phyloP scores from a whole-genome alignment of 2,888 invertebrate genomes.

The Eilema griseolum region DNA sequence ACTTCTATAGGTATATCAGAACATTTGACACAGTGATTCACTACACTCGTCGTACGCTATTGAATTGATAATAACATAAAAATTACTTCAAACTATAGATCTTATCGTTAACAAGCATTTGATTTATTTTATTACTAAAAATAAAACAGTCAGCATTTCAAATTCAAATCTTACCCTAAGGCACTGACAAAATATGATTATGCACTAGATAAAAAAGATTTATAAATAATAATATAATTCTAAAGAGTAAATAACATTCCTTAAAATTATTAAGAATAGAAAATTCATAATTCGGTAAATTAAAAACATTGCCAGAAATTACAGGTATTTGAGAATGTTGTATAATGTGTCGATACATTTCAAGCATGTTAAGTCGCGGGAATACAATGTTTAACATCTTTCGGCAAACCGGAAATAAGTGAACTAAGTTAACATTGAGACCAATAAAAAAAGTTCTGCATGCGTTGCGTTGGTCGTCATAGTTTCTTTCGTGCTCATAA shows the following conservation, averaged over 20 bases:
- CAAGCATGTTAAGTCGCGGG: not conserved
- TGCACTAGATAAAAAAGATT: conserved; percentile 73
- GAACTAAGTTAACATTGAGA: not conserved
- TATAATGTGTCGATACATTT: conserved; percentile 14
- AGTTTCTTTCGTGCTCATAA: not conserved
- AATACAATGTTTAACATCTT: not conserved
- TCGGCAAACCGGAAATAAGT: not conserved
- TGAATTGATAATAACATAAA: conserved; percentile 54
- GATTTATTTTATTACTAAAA: conserved; percentile 64
- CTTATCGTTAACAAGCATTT: conserved; percentile 65
- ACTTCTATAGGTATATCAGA: conserved; percentile 60
- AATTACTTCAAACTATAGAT: conserved; percentile 58
- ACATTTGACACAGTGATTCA: conserved; percentile 79
- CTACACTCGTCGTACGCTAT: conserved; percentile 53
- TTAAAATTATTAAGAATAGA: conserved; percentile 74
- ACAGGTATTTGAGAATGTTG: conserved; percentile 40
- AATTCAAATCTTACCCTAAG: conserved; percentile 81
- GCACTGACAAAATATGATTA: conserved; percentile 81
- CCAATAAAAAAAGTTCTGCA: no score
- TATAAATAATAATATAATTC: conserved; percentile 75
- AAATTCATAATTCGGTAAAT: conserved; percentile 71
- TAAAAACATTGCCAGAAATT: conserved; percentile 50
- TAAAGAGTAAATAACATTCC: conserved; percentile 83
- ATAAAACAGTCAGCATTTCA: conserved; percentile 70
- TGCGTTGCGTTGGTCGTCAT: no score